Evolutionary conservation across 2,113 vertebrate species (phyloP), one percentile per base, ranked within the genome.

Genomic region (Myrmophylax atrothorax): DNA sequence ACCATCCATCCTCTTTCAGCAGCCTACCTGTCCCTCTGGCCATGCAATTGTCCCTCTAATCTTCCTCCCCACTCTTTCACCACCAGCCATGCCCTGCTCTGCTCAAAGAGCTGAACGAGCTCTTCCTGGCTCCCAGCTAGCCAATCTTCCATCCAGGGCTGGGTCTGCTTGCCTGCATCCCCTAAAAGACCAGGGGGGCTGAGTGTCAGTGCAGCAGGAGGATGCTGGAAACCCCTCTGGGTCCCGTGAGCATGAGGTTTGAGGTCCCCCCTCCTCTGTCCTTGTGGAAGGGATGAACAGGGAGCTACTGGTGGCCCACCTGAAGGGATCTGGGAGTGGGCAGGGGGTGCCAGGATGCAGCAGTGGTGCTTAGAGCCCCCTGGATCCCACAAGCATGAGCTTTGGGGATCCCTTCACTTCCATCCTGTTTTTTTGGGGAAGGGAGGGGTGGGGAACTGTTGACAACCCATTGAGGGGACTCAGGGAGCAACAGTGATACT

Each of bases 111-210:
- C 42, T 1, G 1, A 42, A 18, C 23, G 28, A 70, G 44, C 25
- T 35, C 35, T 42, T 40, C 33, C 42, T 1, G 1, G 22, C 42
- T 64, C 14, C 25, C 37, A 23, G 7, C 18, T 38, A 40, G 24
- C 33, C 2, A 17, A 66, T 10, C 55, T 37, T 47, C 55, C 38
- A 11, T 4, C 5, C 22, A 37, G 3, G 50, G 44, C 50, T 53
- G 26, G 18, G 8, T 69, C 12, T 63, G 31, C 40, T 22, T 40
- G 17, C 31, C 18, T 77, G 42, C 25, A 14, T 9, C 25, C 29
- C 17, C 23, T 16, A 20, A 4, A 9, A n/a, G 66, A 35, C 4
- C 2, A 2, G 14, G 4, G 2, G 53, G 17, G 7, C 33, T 28
- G n/a, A 20, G 49, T 56, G 26, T 63, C 26, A 25, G 22, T 40